A percentile compares a stretch with the other conserved stretches of the same genome.
These are phyloP conservation scores for Mylabris phalerata DNA, from an alignment of 1,140 invertebrate genomes.

Conservation along the genomic window DNA sequence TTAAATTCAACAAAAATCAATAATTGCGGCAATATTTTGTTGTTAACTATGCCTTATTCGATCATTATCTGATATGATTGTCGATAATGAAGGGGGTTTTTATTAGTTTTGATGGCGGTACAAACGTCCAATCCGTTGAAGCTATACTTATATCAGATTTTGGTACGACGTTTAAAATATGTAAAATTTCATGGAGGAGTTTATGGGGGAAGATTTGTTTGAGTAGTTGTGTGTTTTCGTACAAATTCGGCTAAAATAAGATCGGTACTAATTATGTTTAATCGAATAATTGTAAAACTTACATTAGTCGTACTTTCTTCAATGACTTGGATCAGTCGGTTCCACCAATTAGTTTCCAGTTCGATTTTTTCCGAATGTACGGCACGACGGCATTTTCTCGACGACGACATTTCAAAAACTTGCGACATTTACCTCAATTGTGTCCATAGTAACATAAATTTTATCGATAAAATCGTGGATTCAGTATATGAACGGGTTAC, in stretches of 20 bases:
- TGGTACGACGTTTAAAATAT: slow-evolving; percentile 3
- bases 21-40: background rate
- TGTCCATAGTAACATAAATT: too few relatives aligned
- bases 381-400: slow-evolving; percentile 6
- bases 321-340: slow-evolving; percentile 10
- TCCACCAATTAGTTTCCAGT: slow-evolving; percentile 18
- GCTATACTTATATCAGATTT: background rate
- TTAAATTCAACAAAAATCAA: background rate
- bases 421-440: too few relatives aligned
- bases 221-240: background rate
- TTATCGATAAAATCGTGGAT: too few relatives aligned
- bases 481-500: too few relatives aligned
- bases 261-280: too few relatives aligned
- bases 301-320: slow-evolving; percentile 19
- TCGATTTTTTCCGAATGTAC: slow-evolving; percentile 19
- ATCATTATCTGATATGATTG: too few relatives aligned
- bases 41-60: background rate
- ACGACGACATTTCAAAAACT: background rate
- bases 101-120: too few relatives aligned
- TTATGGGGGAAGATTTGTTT: slow-evolving; percentile 4
- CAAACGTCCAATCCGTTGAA: background rate
- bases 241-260: slow-evolving; percentile 4
- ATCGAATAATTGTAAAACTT: slow-evolving; percentile 9
- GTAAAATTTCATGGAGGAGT: slow-evolving; percentile 4
- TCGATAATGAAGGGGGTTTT: too few relatives aligned